Evolutionary conservation across 2,797 vertebrate species (phyloP), one percentile per base, ranked within the genome.

Genomic region (Cyprinella venusta): DNA sequence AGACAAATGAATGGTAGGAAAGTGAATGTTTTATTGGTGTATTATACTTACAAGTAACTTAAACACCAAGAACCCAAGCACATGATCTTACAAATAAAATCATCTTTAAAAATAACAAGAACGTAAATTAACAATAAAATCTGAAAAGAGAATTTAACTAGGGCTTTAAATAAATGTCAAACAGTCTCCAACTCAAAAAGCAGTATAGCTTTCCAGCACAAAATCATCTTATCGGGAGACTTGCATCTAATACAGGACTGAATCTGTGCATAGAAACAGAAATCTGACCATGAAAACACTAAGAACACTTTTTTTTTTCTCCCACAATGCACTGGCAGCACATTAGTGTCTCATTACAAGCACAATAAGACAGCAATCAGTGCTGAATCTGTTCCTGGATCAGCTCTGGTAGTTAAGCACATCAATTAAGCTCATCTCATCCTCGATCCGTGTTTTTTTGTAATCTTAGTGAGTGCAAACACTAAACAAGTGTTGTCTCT

Each of bases 21-120:
- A 72, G 4, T 75, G 13, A 42, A 65, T 40, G 84, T 56, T 88
- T 84, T 86, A 88, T 88, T 86, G 67, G 50, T 67, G 52, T 85
- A 76, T 63, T 74, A 74, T 71, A 81, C 76, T 82, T 54, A 83
- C 63, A 85, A 84, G 56, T 85, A 82, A 72, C 50, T 61, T 75
- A 72, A 48, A 78, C 75, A 69, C 24, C 70, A 81, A 26, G 16
- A 87, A 15, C 30, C 76, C 40, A 80, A 80, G 65, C 72, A 71
- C 40, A 81, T 24, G 24, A 74, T 42, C 71, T 71, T 48, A 67
- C 63, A 84, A 65, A 70, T 72, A 79, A 80, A 54, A 26, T 48
- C 3, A 18, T 69, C 38, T n/a, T 67, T 76, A 67, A 86, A 80
- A 86, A 79, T 61, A 86, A 80, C 21, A 83, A 42, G 18, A 38